Evolutionary conservation across 1,140 invertebrate species (phyloP).

Genomic region (Kradibia gibbosae): DNA sequence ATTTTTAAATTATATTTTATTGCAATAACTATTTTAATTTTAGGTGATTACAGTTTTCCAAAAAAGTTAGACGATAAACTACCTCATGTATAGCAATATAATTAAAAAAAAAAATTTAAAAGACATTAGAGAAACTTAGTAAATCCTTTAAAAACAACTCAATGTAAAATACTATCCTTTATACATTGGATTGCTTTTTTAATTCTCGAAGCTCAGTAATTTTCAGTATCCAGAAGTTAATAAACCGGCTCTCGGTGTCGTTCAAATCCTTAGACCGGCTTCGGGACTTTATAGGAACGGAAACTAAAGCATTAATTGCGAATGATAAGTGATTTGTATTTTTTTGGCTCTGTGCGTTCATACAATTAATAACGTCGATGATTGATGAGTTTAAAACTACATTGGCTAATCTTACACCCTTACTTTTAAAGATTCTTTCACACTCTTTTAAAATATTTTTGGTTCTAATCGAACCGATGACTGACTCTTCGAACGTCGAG

Average conservation of each 20-base stretch:
- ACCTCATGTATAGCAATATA: too few relatives aligned
- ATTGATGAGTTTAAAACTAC: conserved; percentile 63
- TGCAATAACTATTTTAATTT: too few relatives aligned
- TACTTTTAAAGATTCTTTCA: not conserved
- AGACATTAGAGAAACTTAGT: too few relatives aligned
- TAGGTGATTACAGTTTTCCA: too few relatives aligned
- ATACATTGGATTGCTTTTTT: not conserved
- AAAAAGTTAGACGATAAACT: too few relatives aligned
- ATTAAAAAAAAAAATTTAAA: too few relatives aligned
- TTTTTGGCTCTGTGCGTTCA: conserved; percentile 47
- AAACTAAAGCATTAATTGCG: conserved; percentile 43
- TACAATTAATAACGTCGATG: conserved; percentile 56
- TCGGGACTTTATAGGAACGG: conserved; percentile 29
- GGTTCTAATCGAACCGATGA: conserved; percentile 67
- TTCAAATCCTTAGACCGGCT: conserved; percentile 35
- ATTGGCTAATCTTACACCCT: not conserved
- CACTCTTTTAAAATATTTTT: conserved; percentile 57
- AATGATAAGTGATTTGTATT: conserved; percentile 62
- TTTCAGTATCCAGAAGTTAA: not conserved
- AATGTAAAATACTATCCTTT: not conserved
- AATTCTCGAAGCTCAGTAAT: not conserved
- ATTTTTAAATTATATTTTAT: too few relatives aligned
- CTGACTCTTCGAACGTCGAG: conserved; percentile 53
- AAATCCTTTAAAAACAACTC: too few relatives aligned
- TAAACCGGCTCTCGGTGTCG: conserved; percentile 13